phyloP scores from a whole-genome alignment of 23 tunicate species.

The Trididemnum miniatum region DNA sequence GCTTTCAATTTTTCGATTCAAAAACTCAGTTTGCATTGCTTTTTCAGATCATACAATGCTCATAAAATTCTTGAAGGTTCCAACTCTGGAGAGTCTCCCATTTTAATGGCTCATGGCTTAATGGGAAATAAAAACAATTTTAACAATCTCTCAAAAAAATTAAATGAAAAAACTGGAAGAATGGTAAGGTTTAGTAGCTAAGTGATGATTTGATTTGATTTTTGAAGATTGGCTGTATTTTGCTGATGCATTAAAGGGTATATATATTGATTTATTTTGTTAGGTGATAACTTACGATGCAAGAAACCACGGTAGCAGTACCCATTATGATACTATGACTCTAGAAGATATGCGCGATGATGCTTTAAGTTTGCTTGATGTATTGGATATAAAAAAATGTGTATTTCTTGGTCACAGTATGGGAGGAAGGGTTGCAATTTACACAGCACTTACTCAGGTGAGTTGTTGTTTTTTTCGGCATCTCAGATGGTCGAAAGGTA shows the following conservation, averaged over 20 bases:
- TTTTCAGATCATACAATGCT: too few species aligned
- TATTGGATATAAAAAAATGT: slow-evolving; percentile 50
- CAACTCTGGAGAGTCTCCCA: slow-evolving; percentile 33
- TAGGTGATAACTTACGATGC: slow-evolving; percentile 67
- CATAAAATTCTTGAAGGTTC: slow-evolving; percentile 1
- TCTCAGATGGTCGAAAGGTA: too few species aligned
- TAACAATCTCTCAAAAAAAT: slow-evolving; percentile 46
- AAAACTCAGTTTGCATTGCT: too few species aligned
- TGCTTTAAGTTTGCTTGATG: slow-evolving; percentile 46
- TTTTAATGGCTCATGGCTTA: slow-evolving; percentile 79
- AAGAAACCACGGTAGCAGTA: slow-evolving; percentile 85
- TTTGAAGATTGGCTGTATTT: too few species aligned
- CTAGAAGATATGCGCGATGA: slow-evolving; percentile 58
- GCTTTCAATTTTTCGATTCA: too few species aligned
- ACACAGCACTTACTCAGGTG: slow-evolving; percentile 48
- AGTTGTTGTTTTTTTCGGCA: too few species aligned
- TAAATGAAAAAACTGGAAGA: slow-evolving; percentile 35
- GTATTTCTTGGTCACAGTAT: slow-evolving; percentile 83
- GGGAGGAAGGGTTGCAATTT: slow-evolving; percentile 86
- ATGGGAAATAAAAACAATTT: slow-evolving; percentile 91
- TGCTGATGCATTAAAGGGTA: not conserved
- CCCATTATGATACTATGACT: slow-evolving; percentile 57
- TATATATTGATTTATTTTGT: too few species aligned
- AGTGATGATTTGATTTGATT: too few species aligned
- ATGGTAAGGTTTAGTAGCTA: too few species aligned